Percentiles rank a stretch among this genome's conserved stretches.
Evolutionary conservation across 2,797 vertebrate species (phyloP).

Genomic region (Eospalax fontanierii): DNA sequence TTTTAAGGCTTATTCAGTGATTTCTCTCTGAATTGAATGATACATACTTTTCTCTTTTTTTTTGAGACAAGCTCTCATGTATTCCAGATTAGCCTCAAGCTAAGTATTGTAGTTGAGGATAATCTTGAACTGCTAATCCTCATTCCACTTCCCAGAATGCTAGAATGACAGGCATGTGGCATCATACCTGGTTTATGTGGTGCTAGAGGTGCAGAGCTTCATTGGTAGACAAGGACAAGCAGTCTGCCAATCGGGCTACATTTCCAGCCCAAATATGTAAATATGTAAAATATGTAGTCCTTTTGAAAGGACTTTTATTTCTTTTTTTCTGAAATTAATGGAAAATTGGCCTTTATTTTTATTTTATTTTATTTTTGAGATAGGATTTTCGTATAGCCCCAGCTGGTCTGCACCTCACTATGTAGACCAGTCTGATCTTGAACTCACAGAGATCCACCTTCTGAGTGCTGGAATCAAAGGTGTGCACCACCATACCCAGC

Average conservation of each 20-base stretch:
- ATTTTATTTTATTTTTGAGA: no score
- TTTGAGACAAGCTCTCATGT: not conserved
- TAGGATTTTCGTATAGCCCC: no score
- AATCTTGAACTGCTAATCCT: not conserved
- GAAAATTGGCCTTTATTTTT: not conserved
- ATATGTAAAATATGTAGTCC: no score
- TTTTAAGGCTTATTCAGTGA: not conserved
- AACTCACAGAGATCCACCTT: no score
- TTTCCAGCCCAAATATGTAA: no score
- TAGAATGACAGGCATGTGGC: not conserved
- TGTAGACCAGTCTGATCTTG: no score
- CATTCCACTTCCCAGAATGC: not conserved
- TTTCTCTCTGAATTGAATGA: conserved; percentile 47
- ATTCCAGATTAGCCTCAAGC: not conserved
- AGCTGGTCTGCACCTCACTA: no score
- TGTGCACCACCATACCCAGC: no score
- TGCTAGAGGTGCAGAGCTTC: not conserved
- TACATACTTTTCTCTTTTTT: conserved; percentile 11
- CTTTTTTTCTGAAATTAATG: not conserved
- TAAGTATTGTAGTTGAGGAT: not conserved
- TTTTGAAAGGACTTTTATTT: not conserved
- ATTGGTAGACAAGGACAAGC: not conserved
- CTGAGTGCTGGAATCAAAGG: no score
- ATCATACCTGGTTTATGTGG: not conserved
- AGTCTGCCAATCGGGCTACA: not conserved